These are phyloP conservation scores for Drosophila parabipectinata DNA, from an alignment of 1,140 invertebrate species.

Conservation along the genomic window DNA sequence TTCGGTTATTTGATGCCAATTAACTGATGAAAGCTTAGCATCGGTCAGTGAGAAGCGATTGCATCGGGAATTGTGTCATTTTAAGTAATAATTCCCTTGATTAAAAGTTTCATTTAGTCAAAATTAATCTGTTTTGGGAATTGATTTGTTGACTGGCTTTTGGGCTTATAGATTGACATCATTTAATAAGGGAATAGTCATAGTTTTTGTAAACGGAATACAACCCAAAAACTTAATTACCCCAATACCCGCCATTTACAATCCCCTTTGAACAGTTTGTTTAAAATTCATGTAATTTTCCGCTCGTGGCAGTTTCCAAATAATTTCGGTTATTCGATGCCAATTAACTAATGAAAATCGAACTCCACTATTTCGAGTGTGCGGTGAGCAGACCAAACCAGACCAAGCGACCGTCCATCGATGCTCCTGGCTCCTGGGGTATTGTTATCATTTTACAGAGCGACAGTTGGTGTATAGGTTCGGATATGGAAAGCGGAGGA, in stretches of 20 bases:
- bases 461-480: conserved; percentile 44
- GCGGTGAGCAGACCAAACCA: background rate
- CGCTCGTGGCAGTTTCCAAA: conserved; percentile 3
- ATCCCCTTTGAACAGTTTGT: background rate
- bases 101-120: conserved; percentile 19
- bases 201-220: too few species aligned
- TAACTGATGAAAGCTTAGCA: conserved; percentile 56
- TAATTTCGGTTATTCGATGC: conserved; percentile 46
- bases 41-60: conserved; percentile 27
- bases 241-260: background rate
- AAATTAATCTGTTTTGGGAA: conserved; percentile 19
- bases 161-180: background rate
- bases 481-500: conserved; percentile 15
- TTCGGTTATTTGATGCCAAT: conserved; percentile 63
- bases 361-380: conserved; percentile 36
- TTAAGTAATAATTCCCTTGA: conserved; percentile 25
- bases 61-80: conserved; percentile 15
- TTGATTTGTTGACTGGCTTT: conserved; percentile 10
- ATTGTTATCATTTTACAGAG: conserved; percentile 61
- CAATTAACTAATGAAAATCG: conserved; percentile 74
- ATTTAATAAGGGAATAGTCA: background rate
- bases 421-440: conserved; percentile 7
- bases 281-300: background rate
- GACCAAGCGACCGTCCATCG: too few species aligned
- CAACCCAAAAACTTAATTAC: background rate